A percentile compares a stretch with the other conserved stretches of the same genome.
phyloP scores from a whole-genome alignment of 2,888 invertebrate genomes.

The Tenodera sinensis region DNA sequence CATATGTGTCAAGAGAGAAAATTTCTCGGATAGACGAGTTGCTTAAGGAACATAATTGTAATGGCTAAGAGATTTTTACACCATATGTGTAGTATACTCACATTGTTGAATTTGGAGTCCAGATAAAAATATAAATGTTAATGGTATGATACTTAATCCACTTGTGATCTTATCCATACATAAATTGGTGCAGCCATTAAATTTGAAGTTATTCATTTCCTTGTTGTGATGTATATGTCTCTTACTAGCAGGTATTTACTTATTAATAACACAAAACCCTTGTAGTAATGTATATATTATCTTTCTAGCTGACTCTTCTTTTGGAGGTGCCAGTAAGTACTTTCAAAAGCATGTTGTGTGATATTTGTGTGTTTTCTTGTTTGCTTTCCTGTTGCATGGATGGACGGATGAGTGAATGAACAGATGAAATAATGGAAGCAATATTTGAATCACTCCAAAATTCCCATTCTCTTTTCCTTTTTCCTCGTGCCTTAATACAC shows the following conservation, averaged over 20 bases:
- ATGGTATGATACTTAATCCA: not conserved
- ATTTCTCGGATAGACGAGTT: too few relatives aligned
- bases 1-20: too few relatives aligned
- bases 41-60: too few relatives aligned
- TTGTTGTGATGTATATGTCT: not conserved
- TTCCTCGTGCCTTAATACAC: too few relatives aligned
- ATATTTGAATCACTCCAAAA: not conserved
- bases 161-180: not conserved
- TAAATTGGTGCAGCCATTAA: not conserved
- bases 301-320: constrained; percentile 39
- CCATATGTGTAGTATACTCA: too few relatives aligned
- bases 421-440: not conserved
- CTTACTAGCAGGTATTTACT: not conserved
- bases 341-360: not conserved
- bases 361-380: not conserved
- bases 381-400: not conserved
- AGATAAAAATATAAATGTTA: too few relatives aligned
- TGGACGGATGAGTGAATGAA: not conserved
- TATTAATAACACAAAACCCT: not conserved
- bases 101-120: too few relatives aligned
- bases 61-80: too few relatives aligned
- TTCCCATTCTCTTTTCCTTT: too few relatives aligned
- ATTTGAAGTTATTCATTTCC: not conserved
- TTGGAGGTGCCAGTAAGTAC: constrained; percentile 60
- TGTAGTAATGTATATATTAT: constrained; percentile 16